Evolutionary conservation across 2,113 vertebrate genomes (phyloP), one percentile per base, ranked within the genome.

Genomic region (Sinocyclocheilus grahami): DNA sequence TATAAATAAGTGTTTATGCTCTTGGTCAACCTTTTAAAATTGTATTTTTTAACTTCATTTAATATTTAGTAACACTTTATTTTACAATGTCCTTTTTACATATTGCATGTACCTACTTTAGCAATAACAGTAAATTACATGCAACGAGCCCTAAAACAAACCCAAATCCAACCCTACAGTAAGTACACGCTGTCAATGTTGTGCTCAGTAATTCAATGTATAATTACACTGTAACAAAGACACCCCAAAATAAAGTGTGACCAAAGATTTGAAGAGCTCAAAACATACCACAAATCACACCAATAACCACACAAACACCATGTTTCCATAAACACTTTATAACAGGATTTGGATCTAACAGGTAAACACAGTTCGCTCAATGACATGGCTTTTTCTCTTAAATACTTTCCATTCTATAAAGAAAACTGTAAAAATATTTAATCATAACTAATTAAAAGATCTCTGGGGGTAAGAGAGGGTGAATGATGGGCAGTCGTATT

Each of bases 351-450:
- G 90, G 90, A 75, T 91, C 92, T 94, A 93, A 91, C 92, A 91
- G 92, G 91, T 92, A 93, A 92, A 94, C 92, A 94, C 93, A 93
- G 93, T 88, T 88, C 87, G 91, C 90, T 94, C 92, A 88, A 92
- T 90, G 91, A 89, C 93, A 92, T 94, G 92, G 92, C 91, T 93
- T 90, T 92, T 90, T 92, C 88, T 94, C 91, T 95, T 95, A 95
- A 95, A 95, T 95, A 95, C 93, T 95, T 93, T 94, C 91, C 90
- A 76, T 90, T 93, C 93, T 94, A 89, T 91, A 92, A 95, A 95
- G 92, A 92, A 95, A 94, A 94, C 90, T 95, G 94, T 95, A 95
- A 95, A 95, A 95, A 95, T 95, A 95, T 94, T 93, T 92, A 92
- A 94, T 93, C 91, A 93, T 90, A 94, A 92, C 95, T 95, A 93